Conservation (phyloP, 2,797 vertebrate genomes). For the Coregonus suidteri region DNA sequence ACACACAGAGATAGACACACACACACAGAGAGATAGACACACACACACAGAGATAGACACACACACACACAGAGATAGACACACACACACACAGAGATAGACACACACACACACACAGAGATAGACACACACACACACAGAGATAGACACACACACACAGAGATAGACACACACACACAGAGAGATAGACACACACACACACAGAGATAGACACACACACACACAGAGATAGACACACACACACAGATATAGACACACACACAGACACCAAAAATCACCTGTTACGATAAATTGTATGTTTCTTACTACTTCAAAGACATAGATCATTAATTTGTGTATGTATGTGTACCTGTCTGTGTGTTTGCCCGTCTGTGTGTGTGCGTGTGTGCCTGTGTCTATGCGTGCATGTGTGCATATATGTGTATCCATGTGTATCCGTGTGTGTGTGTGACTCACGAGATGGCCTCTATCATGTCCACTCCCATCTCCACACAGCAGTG, state of each 20-base stretch:
- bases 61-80: too few relatives aligned
- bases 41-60: too few relatives aligned
- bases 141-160: too few relatives aligned
- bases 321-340: neutral
- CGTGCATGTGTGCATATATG: neutral
- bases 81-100: too few relatives aligned
- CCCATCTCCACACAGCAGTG: slow-evolving; percentile 99
- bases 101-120: too few relatives aligned
- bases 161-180: too few relatives aligned
- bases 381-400: neutral
- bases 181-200: too few relatives aligned
- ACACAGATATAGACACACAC: neutral
- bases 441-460: slow-evolving; percentile 81
- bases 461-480: slow-evolving; percentile 97
- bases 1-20: too few relatives aligned
- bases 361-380: too few relatives aligned
- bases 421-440: too few relatives aligned
- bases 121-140: too few relatives aligned
- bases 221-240: neutral
- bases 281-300: neutral
- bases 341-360: neutral
- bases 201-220: neutral
- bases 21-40: too few relatives aligned
- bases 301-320: neutral
- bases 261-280: neutral